phyloP scores from a whole-genome alignment of 2,113 vertebrate genomes.

The Probosciger aterrimus region DNA sequence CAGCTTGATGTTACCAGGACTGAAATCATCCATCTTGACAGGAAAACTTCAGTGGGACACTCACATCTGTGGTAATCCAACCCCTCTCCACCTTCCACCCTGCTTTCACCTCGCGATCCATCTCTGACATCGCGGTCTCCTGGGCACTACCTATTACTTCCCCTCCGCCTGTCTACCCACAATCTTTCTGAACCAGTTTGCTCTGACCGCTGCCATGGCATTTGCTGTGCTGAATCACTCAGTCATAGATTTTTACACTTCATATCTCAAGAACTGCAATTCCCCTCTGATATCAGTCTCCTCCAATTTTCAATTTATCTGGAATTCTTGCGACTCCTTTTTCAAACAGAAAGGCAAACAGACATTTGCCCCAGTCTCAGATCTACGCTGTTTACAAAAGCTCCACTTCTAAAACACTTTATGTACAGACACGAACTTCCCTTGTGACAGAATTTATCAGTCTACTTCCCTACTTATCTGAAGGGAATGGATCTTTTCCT shows the following conservation, averaged over 20 bases:
- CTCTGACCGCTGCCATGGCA: background rate
- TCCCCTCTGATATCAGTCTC: background rate
- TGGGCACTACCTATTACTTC: background rate
- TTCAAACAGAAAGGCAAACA: background rate
- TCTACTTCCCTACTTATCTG: slow-evolving; percentile 21
- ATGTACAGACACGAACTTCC: background rate
- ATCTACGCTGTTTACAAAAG: background rate
- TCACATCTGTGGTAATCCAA: slow-evolving; percentile 13
- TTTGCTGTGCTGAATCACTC: background rate
- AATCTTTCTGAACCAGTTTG: background rate
- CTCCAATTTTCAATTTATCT: background rate
- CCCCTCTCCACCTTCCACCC: background rate
- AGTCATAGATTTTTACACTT: background rate
- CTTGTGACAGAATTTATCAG: slow-evolving; percentile 43
- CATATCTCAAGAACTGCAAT: background rate
- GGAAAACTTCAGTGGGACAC: slow-evolving; percentile 8
- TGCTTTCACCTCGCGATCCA: background rate
- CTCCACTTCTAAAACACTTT: background rate
- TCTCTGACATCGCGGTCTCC: background rate
- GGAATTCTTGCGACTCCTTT: background rate
- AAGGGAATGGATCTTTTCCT: slow-evolving; percentile 32
- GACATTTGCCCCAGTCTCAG: background rate
- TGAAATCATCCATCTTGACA: slow-evolving; percentile 31
- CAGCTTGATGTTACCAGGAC: background rate
- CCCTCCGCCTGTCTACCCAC: background rate